phyloP scores from a whole-genome alignment of 2,888 invertebrate species.

The Athalia rosae region DNA sequence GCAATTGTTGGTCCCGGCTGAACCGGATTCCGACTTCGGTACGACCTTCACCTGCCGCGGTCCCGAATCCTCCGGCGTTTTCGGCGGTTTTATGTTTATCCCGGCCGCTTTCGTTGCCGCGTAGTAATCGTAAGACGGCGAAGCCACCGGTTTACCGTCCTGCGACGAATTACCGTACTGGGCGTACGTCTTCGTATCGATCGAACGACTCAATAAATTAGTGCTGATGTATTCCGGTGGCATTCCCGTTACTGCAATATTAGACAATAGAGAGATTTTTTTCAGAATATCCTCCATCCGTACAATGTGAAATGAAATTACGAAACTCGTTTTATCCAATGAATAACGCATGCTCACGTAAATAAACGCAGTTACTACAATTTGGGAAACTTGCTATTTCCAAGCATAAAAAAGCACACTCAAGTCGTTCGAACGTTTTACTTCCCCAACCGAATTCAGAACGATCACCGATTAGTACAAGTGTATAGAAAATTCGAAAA shows the following conservation, averaged over 20 bases:
- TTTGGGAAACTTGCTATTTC: too few species aligned
- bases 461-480: too few species aligned
- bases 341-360: too few species aligned
- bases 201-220: conserved; percentile 68
- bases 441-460: too few species aligned
- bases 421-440: too few species aligned
- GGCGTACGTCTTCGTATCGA: conserved; percentile 69
- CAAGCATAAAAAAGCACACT: too few species aligned
- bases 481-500: not conserved
- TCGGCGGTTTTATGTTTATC: conserved; percentile 75
- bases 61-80: conserved; percentile 72
- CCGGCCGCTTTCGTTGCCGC: conserved; percentile 65
- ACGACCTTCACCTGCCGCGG: conserved; percentile 60
- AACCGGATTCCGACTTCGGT: conserved; percentile 65
- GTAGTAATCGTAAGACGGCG: conserved; percentile 69
- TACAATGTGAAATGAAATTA: not conserved
- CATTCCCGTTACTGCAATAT: conserved; percentile 66
- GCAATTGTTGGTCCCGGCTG: conserved; percentile 64
- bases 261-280: conserved; percentile 1
- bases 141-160: conserved; percentile 68
- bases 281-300: not conserved
- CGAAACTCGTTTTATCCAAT: too few species aligned
- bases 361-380: too few species aligned
- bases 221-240: conserved; percentile 71
- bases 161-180: conserved; percentile 65